Percentiles rank a stretch among this genome's conserved stretches.
phyloP scores from a whole-genome alignment of 2,888 invertebrate genomes.

The Athrips mouffetella region DNA sequence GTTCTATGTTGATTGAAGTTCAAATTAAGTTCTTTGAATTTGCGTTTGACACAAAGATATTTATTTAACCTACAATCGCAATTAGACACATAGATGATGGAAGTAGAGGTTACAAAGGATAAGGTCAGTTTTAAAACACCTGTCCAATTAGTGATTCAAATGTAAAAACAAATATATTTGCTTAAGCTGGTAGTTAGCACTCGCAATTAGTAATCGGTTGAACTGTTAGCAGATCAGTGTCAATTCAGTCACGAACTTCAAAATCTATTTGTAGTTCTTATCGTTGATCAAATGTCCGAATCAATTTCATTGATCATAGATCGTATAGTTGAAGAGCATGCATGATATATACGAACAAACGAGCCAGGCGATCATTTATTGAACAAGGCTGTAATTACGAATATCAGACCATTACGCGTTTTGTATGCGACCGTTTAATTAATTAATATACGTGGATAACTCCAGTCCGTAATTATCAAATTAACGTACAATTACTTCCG shows the following conservation, averaged over 20 bases:
- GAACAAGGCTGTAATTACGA: constrained; percentile 15
- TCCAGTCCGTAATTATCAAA: no score
- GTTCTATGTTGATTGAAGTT: no score
- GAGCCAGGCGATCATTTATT: constrained; percentile 24
- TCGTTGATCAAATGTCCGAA: constrained; percentile 23
- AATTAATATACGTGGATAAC: no score
- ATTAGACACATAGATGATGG: constrained; percentile 2
- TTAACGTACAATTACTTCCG: no score
- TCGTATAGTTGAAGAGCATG: constrained; percentile 20
- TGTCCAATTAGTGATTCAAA: constrained; percentile 10
- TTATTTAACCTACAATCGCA: background rate
- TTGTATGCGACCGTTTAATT: constrained; percentile 4
- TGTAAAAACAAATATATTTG: constrained; percentile 1
- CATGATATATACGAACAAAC: constrained; percentile 44
- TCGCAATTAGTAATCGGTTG: constrained; percentile 9
- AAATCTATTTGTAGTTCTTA: background rate
- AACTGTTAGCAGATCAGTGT: constrained; percentile 37
- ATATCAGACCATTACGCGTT: constrained; percentile 7
- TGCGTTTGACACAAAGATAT: no score
- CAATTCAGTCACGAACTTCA: constrained; percentile 43
- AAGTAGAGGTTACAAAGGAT: background rate
- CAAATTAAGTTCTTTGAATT: no score
- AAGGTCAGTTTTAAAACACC: constrained; percentile 9
- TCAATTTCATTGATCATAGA: constrained; percentile 45
- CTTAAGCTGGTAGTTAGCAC: background rate